These are phyloP conservation scores for Rissa tridactyla DNA, from an alignment of 2,113 vertebrate species.

Conservation along the genomic window DNA sequence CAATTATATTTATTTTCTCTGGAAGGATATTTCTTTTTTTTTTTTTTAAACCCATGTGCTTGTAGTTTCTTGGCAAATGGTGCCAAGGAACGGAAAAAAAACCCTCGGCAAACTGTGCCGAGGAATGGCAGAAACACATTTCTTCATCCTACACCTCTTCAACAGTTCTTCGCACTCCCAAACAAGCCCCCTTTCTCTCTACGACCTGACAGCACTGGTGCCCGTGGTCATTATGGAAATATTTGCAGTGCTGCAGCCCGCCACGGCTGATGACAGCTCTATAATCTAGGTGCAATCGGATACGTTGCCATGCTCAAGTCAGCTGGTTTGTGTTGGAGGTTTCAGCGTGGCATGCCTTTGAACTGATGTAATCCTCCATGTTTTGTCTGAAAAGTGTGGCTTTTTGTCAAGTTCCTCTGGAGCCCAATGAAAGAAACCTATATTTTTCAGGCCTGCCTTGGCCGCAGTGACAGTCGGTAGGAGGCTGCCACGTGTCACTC, in stretches of 20 bases:
- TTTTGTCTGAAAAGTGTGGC: constrained; percentile 9
- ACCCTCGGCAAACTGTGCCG: accelerated
- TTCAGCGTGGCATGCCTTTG: not conserved
- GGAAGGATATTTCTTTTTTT: not conserved
- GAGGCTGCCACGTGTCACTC: constrained; percentile 5
- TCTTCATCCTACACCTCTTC: not conserved
- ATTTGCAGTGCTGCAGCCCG: not conserved
- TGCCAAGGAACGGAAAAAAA: not conserved
- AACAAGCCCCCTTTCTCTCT: not conserved
- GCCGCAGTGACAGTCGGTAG: not conserved
- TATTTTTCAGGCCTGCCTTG: constrained; percentile 9
- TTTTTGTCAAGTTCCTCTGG: constrained; percentile 2
- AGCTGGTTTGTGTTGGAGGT: constrained; percentile 35
- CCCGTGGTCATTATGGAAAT: not conserved
- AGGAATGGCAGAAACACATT: not conserved
- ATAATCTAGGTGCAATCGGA: not conserved
- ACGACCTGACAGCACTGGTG: not conserved
- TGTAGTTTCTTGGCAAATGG: not conserved
- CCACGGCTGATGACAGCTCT: constrained; percentile 44
- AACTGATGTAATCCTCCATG: constrained; percentile 34
- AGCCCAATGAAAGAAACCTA: not conserved
- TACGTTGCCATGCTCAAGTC: not conserved
- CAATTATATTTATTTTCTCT: not conserved
- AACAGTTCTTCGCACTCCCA: not conserved
- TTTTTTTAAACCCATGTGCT: not conserved